phyloP scores from a whole-genome alignment of 2,888 invertebrate genomes.

The Drosophila gaucha region DNA sequence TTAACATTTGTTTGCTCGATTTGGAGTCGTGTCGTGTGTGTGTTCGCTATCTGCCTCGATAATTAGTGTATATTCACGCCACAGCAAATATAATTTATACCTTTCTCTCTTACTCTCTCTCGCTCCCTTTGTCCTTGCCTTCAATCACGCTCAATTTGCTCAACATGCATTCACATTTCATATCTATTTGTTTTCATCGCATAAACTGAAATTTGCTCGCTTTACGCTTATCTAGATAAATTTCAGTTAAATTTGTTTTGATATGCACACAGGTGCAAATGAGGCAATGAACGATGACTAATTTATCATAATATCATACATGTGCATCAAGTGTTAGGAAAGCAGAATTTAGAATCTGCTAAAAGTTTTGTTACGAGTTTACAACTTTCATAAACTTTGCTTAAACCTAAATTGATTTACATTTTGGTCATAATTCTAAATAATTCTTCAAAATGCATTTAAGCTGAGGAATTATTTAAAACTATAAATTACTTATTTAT shows the following conservation, averaged over 20 bases:
- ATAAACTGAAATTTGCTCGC: neutral
- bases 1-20: conserved; percentile 27
- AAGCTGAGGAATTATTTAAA: too few relatives aligned
- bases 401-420: too few relatives aligned
- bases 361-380: too few relatives aligned
- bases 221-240: conserved; percentile 23
- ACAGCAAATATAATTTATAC: conserved; percentile 40
- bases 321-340: too few relatives aligned
- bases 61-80: conserved; percentile 56
- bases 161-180: conserved; percentile 43
- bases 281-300: neutral
- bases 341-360: too few relatives aligned
- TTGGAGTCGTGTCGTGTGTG: conserved; percentile 12
- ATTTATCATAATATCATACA: too few relatives aligned
- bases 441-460: too few relatives aligned
- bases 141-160: conserved; percentile 45
- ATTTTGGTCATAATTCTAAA: too few relatives aligned
- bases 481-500: too few relatives aligned
- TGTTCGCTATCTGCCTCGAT: conserved; percentile 22
- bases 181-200: conserved; percentile 47
- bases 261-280: conserved; percentile 9
- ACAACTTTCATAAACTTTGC: too few relatives aligned
- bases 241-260: neutral
- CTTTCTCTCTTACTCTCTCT: neutral
- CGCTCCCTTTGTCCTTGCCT: neutral